Evolutionary conservation across 2,797 vertebrate genomes (phyloP), one percentile per base, ranked within the genome.

Genomic region (Rhinophrynus dorsalis): DNA sequence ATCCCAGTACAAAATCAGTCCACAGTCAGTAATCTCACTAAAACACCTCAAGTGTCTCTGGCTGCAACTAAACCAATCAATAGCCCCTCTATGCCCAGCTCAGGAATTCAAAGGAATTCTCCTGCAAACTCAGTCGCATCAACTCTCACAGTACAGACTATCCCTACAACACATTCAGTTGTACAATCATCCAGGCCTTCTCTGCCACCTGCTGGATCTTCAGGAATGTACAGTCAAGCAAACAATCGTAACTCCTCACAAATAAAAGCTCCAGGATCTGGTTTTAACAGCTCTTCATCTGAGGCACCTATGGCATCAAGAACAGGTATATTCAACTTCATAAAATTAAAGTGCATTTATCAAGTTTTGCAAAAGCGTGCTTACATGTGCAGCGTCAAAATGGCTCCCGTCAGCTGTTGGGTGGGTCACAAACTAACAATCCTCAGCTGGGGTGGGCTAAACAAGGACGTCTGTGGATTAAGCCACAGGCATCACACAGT

Each of bases 1-100:
- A 89, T 92, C 80, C 85, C 87, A 0, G 90, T 90, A 26, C 90
- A 92, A 74, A 91, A 86, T 61, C 78, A 86, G 0, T 81, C 90
- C 58, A 67, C 88, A 60, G 82, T 90, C 78, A 83, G 84, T 76
- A 84, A 75, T 76, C 81, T 91, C 75, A 81, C 83, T 77, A 91
- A 92, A 85, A 82, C 86, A n/a, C 57, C 87, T 29, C 67, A 87
- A 37, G 78, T 89, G 17, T 81, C 90, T 47, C 77, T 90, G 78
- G 75, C 89, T 37, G 80, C 88, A 17, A 40, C 81, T 81, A 90
- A 91, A 86, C 76, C 89, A 80, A 88, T 81, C 81, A 90, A 75
- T 63, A 76, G 76, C 67, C 69, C 86, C 2, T 80, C 82, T 52
- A 79, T 88, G 65, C 63, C 90, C 78, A 84, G 80, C 76, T 77